phyloP scores from a whole-genome alignment of 2,888 invertebrate species.

The Malthinus seriepunctatus region DNA sequence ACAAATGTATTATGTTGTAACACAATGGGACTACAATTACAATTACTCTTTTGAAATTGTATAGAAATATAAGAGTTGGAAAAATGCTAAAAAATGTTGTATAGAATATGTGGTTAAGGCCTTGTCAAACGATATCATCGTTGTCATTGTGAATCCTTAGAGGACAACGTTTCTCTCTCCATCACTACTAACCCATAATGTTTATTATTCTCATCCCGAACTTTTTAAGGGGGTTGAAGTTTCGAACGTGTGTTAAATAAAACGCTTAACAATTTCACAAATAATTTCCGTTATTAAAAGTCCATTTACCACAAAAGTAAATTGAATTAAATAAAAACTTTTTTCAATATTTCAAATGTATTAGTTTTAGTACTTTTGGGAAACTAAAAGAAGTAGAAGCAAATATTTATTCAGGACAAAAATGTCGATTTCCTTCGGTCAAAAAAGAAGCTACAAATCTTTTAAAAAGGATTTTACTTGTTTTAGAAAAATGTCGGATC shows the following conservation, averaged over 20 bases:
- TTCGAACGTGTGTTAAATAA: not conserved
- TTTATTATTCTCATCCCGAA: not conserved
- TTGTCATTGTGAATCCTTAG: conserved; percentile 22
- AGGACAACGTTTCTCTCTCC: conserved; percentile 1
- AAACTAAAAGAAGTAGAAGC: not conserved
- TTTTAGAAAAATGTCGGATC: too few relatives aligned
- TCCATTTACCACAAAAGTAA: not conserved
- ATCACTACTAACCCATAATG: conserved; percentile 10
- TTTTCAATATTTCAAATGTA: not conserved
- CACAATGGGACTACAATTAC: conserved; percentile 19
- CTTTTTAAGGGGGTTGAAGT: not conserved
- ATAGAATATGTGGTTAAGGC: conserved; percentile 25
- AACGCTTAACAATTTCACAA: not conserved
- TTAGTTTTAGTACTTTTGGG: not conserved
- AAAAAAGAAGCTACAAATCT: too few relatives aligned
- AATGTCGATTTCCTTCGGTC: too few relatives aligned
- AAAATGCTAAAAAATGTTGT: conserved; percentile 20
- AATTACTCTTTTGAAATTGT: conserved; percentile 20
- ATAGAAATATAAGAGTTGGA: conserved; percentile 22
- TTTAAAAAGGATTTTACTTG: too few relatives aligned
- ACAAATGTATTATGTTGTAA: too few relatives aligned
- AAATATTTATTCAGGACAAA: conserved; percentile 2
- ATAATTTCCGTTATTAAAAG: not conserved
- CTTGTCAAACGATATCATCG: conserved; percentile 27
- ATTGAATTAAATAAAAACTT: not conserved